phyloP scores from a whole-genome alignment of 2,888 invertebrate genomes.

The Drosophila aldrichi region DNA sequence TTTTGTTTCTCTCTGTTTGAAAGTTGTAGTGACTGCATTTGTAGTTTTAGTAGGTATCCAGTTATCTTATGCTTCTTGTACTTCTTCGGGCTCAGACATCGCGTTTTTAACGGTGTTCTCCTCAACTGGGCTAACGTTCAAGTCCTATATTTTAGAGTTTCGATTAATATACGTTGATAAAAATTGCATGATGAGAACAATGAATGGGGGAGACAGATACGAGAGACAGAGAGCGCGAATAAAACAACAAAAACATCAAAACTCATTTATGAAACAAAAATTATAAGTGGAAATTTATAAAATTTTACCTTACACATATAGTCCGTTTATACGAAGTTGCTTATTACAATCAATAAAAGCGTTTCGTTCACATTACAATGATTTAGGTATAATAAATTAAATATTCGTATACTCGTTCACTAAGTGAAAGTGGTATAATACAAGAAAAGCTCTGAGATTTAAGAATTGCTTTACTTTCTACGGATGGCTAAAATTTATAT shows the following conservation, averaged over 20 bases:
- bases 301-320: constrained; percentile 63
- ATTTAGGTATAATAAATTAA: background rate
- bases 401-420: constrained; percentile 1
- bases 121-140: constrained; percentile 43
- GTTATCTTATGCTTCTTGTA: constrained; percentile 1
- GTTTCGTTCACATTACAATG: constrained; percentile 39
- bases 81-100: constrained; percentile 16
- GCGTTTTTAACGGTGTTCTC: constrained; percentile 11
- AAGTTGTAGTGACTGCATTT: constrained; percentile 12
- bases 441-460: no score
- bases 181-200: constrained; percentile 25
- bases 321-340: constrained; percentile 61
- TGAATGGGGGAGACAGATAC: constrained; percentile 38
- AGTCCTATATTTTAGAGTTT: constrained; percentile 57
- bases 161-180: constrained; percentile 45
- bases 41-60: constrained; percentile 3
- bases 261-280: constrained; percentile 26
- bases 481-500: no score
- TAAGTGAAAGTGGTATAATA: no score
- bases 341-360: constrained; percentile 47
- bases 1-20: constrained; percentile 2
- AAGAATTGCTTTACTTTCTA: no score
- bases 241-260: constrained; percentile 45
- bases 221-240: constrained; percentile 24
- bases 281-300: constrained; percentile 52